Evolutionary conservation across 2,113 vertebrate genomes (phyloP).

Genomic region (Rana temporaria): DNA sequence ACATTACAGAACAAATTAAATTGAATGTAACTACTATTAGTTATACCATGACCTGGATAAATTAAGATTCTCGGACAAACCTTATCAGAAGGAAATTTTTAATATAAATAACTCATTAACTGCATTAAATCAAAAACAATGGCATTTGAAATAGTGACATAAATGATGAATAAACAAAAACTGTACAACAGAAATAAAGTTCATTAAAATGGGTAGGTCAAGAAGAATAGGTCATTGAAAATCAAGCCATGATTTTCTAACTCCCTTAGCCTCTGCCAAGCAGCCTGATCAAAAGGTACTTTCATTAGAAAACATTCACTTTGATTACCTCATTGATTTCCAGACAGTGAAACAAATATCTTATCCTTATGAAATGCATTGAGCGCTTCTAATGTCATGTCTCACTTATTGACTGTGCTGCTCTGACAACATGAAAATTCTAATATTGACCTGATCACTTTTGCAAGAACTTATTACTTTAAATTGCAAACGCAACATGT

Average conservation of each 20-base stretch:
- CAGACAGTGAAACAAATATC: conserved; percentile 69
- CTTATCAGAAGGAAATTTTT: background rate
- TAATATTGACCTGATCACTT: conserved; percentile 47
- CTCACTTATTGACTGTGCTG: conserved; percentile 56
- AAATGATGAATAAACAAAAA: background rate
- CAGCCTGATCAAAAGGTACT: conserved; percentile 68
- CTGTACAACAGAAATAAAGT: background rate
- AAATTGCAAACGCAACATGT: conserved; percentile 19
- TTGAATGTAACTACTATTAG: too few species aligned
- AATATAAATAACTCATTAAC: background rate
- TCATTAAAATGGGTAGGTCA: conserved; percentile 17
- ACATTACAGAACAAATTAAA: too few species aligned
- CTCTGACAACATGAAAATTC: conserved; percentile 53
- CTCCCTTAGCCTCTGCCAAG: conserved; percentile 65
- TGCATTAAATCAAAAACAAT: background rate
- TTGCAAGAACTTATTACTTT: conserved; percentile 9
- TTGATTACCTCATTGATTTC: conserved; percentile 75
- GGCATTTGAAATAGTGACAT: background rate
- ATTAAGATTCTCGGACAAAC: too few species aligned
- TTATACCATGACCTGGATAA: too few species aligned
- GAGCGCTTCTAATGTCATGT: conserved; percentile 53
- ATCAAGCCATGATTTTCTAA: conserved; percentile 64
- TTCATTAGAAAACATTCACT: conserved; percentile 73
- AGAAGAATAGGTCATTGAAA: conserved; percentile 50
- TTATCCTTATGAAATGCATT: conserved; percentile 61